Evolutionary conservation across 2,888 invertebrate species (phyloP), one percentile per base, ranked within the genome.

Genomic region (Tenthredo livida): DNA sequence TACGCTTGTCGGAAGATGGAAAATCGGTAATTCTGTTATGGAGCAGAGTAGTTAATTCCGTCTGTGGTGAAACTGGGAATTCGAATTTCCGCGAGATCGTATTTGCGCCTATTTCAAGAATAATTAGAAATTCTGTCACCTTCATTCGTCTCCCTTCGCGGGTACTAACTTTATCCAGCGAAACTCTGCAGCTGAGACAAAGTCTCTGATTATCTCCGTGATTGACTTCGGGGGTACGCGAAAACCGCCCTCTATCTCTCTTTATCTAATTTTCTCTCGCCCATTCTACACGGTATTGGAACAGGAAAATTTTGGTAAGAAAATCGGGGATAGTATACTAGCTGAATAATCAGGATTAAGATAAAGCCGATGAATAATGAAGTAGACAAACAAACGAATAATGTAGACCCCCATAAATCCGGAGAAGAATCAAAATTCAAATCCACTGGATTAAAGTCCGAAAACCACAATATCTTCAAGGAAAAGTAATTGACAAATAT

Each of bases 141-240:
- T 84, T 84, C 77, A 40, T 54, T 73, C 72, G 43, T 50, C 73
- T 50, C 75, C 84, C 84, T 77, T 47, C 67, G 25, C 40, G 40
- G 37, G 37, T 61, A 47, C 83, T 17, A 80, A 80, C 67, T 85
- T 85, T 54, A 70, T 78, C 82, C 70, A 21, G 47, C n/a, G 85
- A 80, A 21, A 70, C 70, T 67, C 58, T 50, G 78, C 85, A 85
- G 85, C 85, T 85, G 85, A 85, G 85, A 85, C 85, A 82, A 85
- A 85, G 80, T 85, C 85, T 80, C 85, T 87, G 88, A 88, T 88
- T 88, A 88, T 88, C 88, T 88, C 86, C 84, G 86, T 88, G 88
- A 88, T 88, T 88, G 88, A 88, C 87, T 88, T 86, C 86, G 87
- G 86, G 86, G 86, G 86, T 87, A 87, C 85, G 86, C 87, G 84